Evolutionary conservation across 2,113 vertebrate genomes (phyloP).

Genomic region (Indicator maculatus): DNA sequence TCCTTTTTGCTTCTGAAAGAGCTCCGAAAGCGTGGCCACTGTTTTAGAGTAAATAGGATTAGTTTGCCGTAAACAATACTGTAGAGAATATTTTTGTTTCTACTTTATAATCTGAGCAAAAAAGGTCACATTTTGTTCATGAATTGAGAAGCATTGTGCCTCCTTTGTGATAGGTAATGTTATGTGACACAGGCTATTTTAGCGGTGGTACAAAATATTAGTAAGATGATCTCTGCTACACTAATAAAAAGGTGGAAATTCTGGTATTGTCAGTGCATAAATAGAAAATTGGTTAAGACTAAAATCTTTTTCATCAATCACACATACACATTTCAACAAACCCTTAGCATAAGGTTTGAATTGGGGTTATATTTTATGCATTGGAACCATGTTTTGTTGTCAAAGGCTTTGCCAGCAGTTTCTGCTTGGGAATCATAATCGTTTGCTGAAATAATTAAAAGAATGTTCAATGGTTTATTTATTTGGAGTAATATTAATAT

Average conservation of each 20-base stretch:
- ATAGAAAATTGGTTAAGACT: neutral
- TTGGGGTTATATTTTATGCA: neutral
- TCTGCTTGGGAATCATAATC: neutral
- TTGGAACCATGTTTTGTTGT: neutral
- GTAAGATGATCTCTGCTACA: neutral
- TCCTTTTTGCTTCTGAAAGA: neutral
- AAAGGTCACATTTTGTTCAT: neutral
- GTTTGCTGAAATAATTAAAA: neutral
- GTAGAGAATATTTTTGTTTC: neutral
- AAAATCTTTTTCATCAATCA: neutral
- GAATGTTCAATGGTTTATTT: neutral
- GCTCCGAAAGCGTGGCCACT: neutral
- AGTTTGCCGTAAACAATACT: neutral
- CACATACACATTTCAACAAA: accelerated
- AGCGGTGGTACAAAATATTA: neutral
- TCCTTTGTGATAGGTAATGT: neutral
- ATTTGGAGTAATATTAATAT: neutral
- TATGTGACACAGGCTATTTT: neutral
- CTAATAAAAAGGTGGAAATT: neutral
- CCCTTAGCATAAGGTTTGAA: neutral
- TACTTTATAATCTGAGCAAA: neutral
- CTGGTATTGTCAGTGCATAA: neutral
- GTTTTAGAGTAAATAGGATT: neutral
- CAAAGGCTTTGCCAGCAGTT: neutral
- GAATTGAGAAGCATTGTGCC: neutral